Percentiles rank a stretch among this genome's conserved stretches.
Conservation (phyloP, 2,797 vertebrate genomes). For the Todus mexicanus region DNA sequence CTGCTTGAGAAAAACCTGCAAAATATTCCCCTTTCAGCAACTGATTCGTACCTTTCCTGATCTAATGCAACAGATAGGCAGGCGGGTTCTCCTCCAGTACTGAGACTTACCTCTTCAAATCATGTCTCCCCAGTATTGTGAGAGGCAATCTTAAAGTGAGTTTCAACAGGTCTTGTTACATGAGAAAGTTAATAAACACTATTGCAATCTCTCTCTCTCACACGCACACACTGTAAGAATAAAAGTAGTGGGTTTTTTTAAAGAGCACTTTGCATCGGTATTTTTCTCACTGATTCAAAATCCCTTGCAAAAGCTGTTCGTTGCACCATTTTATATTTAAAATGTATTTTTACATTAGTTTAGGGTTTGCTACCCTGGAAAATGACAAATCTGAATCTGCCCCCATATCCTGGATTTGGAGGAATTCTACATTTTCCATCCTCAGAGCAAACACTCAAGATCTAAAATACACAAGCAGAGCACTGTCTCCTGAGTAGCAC, state of each 20-base stretch:
- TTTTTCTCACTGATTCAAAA: not conserved
- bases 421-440: not conserved
- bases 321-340: not conserved
- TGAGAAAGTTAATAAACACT: not conserved
- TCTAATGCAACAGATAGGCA: not conserved
- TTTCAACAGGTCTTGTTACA: not conserved
- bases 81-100: not conserved
- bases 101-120: not conserved
- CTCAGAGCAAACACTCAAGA: not conserved
- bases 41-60: not conserved
- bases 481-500: not conserved
- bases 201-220: not conserved
- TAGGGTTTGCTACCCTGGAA: not conserved
- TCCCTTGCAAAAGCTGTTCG: not conserved
- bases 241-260: not conserved
- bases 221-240: not conserved
- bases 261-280: not conserved
- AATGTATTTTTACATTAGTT: not conserved
- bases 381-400: not conserved
- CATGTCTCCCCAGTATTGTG: not conserved
- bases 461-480: not conserved
- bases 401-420: not conserved
- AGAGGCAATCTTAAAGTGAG: not conserved
- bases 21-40: not conserved
- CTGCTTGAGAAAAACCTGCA: slow-evolving; percentile 6